These are phyloP conservation scores for Psilopogon haemacephalus DNA, from an alignment of 2,113 vertebrate species.

Conservation along the genomic window DNA sequence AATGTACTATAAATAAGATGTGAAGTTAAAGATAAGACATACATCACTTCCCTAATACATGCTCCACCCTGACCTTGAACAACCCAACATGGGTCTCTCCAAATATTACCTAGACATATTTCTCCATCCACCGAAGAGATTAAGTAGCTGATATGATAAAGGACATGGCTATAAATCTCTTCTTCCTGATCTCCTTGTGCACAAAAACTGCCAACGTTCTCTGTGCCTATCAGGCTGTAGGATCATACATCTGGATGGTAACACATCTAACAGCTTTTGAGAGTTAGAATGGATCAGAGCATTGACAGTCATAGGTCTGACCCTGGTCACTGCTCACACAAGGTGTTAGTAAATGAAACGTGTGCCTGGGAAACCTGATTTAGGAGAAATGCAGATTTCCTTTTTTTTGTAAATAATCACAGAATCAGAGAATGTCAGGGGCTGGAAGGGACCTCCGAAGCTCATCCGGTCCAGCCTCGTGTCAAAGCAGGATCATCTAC, in stretches of 20 bases:
- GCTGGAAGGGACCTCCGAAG: too few species aligned
- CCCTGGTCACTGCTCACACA: background rate
- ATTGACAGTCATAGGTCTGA: background rate
- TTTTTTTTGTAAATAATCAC: background rate
- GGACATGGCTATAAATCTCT: background rate
- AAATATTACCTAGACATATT: background rate
- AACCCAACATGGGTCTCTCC: background rate
- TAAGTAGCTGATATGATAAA: background rate
- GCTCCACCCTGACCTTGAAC: constrained; percentile 10
- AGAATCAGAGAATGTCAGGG: too few species aligned
- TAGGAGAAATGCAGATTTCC: background rate
- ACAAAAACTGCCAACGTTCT: background rate
- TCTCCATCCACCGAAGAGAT: background rate
- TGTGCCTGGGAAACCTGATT: background rate
- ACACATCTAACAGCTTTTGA: background rate
- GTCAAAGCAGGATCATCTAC: too few species aligned
- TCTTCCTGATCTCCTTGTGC: background rate
- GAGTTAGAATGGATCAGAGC: background rate
- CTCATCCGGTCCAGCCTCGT: too few species aligned
- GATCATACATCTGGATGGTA: background rate
- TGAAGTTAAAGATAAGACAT: constrained; percentile 9
- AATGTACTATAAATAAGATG: constrained; percentile 13
- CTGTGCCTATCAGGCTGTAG: background rate
- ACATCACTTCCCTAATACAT: background rate
- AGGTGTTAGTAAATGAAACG: background rate